phyloP scores from a whole-genome alignment of 64 coral and sea anemone species.

The Platygyra sinensis region DNA sequence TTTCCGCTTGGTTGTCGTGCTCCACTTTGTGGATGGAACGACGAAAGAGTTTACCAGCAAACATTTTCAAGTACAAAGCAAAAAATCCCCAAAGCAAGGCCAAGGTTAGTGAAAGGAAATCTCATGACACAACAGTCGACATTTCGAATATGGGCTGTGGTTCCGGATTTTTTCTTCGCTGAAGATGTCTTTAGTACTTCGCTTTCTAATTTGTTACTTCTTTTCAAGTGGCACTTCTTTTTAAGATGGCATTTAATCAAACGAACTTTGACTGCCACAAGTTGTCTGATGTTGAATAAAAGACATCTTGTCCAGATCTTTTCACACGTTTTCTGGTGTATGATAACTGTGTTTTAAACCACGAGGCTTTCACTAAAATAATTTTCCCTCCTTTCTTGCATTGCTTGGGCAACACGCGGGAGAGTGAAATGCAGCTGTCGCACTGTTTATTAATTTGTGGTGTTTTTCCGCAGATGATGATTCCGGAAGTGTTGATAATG shows the following conservation, averaged over 20 bases:
- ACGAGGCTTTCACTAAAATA: background rate
- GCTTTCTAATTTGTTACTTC: no score
- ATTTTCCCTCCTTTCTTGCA: background rate
- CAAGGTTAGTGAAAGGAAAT: constrained; percentile 2
- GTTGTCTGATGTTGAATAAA: no score
- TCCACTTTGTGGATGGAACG: constrained; percentile 76
- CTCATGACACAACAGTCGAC: background rate
- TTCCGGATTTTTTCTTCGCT: background rate
- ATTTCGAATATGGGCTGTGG: background rate
- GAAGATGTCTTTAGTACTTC: background rate
- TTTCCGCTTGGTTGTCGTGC: constrained; percentile 68
- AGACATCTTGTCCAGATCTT: background rate
- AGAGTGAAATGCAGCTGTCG: background rate
- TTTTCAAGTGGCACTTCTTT: no score
- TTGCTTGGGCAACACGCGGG: no score
- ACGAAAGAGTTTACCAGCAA: constrained; percentile 80
- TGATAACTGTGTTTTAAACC: background rate
- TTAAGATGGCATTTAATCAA: no score
- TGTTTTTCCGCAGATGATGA: constrained; percentile 10
- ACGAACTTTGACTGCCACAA: no score
- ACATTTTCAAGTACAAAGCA: constrained; percentile 77
- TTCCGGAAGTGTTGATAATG: constrained; percentile 5
- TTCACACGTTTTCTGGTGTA: background rate
- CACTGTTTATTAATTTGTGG: background rate
- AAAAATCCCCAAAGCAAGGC: constrained; percentile 1